phyloP scores from a whole-genome alignment of 37 sponge, comb jelly and placozoan species.

The Theonella swinhoei region DNA sequence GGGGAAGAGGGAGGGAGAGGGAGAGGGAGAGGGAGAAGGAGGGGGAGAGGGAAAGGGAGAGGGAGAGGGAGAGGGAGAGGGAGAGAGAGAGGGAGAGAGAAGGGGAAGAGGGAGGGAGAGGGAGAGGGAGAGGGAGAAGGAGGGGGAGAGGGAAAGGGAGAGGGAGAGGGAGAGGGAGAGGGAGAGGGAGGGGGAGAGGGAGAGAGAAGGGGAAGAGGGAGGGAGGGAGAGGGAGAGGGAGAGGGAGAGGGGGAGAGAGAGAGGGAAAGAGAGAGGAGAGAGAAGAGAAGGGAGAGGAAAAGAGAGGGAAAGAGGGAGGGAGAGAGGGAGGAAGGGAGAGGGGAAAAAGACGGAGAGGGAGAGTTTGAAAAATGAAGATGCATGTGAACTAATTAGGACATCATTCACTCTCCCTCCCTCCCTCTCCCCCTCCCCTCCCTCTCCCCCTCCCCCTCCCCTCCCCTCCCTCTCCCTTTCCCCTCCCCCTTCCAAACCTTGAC shows the following conservation, averaged over 20 bases:
- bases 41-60: slow-evolving; percentile 17
- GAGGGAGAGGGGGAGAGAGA: slow-evolving; percentile 1
- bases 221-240: slow-evolving; percentile 34
- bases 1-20: neutral
- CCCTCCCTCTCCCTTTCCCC: too few species aligned
- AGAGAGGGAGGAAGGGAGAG: too few species aligned
- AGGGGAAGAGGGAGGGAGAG: slow-evolving; percentile 1
- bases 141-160: neutral
- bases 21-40: neutral
- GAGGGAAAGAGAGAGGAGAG: slow-evolving; percentile 1
- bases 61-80: slow-evolving; percentile 24
- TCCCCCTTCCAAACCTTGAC: too few species aligned
- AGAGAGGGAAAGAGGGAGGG: neutral
- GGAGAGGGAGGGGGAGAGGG: too few species aligned
- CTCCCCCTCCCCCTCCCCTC: too few species aligned
- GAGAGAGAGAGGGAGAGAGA: neutral
- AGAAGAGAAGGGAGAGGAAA: neutral
- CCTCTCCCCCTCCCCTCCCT: too few species aligned
- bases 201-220: too few species aligned
- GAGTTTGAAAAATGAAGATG: too few species aligned
- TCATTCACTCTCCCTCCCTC: too few species aligned
- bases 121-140: neutral
- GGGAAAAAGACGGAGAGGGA: too few species aligned
- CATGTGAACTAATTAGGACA: too few species aligned
- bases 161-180: too few species aligned